These are phyloP conservation scores for Trididemnum miniatum DNA, from an alignment of 23 tunicate genomes.

Conservation along the genomic window DNA sequence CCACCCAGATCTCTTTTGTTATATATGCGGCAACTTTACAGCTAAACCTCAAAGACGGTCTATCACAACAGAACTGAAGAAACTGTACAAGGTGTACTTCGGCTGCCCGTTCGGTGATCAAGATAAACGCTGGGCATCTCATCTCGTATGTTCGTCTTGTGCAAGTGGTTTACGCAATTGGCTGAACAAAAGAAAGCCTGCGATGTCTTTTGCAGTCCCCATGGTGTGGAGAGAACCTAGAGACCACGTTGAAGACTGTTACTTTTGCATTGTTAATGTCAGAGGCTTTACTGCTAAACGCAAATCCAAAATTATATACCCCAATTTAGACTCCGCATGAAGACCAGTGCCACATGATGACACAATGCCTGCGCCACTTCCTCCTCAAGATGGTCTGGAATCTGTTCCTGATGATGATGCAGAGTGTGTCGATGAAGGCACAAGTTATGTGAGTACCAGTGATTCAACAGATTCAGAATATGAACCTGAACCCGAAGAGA, in stretches of 20 bases:
- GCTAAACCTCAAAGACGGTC: constrained; percentile 7
- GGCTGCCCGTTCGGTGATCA: constrained; percentile 37
- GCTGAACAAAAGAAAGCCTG: constrained; percentile 30
- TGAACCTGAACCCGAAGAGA: constrained; percentile 16
- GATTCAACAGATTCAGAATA: constrained; percentile 30
- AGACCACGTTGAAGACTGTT: constrained; percentile 36
- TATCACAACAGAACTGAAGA: constrained; percentile 29
- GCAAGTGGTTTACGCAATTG: constrained; percentile 28
- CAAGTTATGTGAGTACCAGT: too few relatives aligned
- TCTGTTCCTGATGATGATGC: constrained; percentile 1
- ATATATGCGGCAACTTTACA: constrained; percentile 36
- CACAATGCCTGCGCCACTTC: constrained; percentile 32
- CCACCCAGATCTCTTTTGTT: constrained; percentile 32
- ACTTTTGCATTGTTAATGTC: constrained; percentile 25
- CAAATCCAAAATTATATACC: constrained; percentile 37
- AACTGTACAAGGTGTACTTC: constrained; percentile 31
- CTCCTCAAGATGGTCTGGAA: not conserved
- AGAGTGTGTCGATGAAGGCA: too few relatives aligned
- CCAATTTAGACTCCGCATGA: constrained; percentile 1
- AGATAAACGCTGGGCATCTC: constrained; percentile 25
- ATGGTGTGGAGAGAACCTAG: constrained; percentile 44
- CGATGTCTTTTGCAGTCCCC: constrained; percentile 42
- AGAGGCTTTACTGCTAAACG: constrained; percentile 26
- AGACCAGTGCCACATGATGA: constrained; percentile 41
- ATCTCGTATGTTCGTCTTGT: constrained; percentile 33